These are phyloP conservation scores for Nomada fucata DNA, from an alignment of 2,888 invertebrate genomes.

Conservation along the genomic window DNA sequence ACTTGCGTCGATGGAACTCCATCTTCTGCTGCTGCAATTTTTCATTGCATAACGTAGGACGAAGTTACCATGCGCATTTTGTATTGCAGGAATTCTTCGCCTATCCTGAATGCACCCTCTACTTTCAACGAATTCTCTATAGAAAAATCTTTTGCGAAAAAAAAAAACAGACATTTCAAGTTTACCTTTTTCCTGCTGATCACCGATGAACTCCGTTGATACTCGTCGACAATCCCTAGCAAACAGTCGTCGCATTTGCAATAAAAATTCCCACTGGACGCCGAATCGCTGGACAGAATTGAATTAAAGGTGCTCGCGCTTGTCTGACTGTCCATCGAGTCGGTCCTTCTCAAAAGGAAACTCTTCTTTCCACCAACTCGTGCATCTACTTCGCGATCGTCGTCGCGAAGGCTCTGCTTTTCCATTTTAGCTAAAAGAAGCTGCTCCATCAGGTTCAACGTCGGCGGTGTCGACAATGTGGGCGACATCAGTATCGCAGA, in stretches of 20 bases:
- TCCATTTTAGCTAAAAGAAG: conserved; percentile 93
- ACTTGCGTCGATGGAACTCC: background rate
- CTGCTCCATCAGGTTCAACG: conserved; percentile 89
- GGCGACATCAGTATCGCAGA: conserved; percentile 84
- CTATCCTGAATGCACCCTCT: too few species aligned
- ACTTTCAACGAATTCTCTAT: background rate
- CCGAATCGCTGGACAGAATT: conserved; percentile 88
- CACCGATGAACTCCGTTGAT: conserved; percentile 80
- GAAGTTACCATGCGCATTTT: too few species aligned
- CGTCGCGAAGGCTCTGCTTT: conserved; percentile 84
- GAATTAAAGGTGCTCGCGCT: conserved; percentile 88
- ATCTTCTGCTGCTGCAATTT: too few species aligned
- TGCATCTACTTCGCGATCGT: conserved; percentile 78
- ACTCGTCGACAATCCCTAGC: conserved; percentile 92
- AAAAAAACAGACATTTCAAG: background rate
- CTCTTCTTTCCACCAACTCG: conserved; percentile 74
- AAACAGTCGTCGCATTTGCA: conserved; percentile 94
- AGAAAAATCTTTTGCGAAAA: background rate
- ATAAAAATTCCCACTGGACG: conserved; percentile 88
- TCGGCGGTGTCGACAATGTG: conserved; percentile 85
- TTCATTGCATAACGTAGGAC: too few species aligned
- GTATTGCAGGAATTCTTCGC: too few species aligned
- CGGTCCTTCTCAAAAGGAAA: conserved; percentile 87
- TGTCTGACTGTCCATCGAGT: conserved; percentile 88
- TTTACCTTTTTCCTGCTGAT: conserved; percentile 82